Conservation (phyloP, 2,888 invertebrate genomes). For the Zaprionus lineosus region DNA sequence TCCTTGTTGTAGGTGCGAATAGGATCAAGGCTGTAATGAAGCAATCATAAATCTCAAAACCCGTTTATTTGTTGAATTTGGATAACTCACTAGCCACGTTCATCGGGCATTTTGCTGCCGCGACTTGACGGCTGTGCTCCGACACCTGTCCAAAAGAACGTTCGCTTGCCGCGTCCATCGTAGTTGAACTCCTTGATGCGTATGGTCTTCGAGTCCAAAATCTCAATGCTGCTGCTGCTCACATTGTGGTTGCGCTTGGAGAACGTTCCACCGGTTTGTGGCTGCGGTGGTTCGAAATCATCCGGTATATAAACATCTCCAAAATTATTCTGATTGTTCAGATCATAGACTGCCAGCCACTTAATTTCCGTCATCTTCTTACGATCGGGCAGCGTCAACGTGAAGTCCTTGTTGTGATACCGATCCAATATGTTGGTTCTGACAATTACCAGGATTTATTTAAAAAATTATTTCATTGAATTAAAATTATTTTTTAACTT, state of each 20-base stretch:
- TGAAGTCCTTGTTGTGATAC: slow-evolving; percentile 94
- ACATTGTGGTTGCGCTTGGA: slow-evolving; percentile 87
- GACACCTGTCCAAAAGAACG: slow-evolving; percentile 94
- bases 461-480: too few species aligned
- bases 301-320: slow-evolving; percentile 95
- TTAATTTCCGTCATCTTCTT: slow-evolving; percentile 93
- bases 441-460: background rate
- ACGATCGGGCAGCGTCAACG: slow-evolving; percentile 90
- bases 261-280: slow-evolving; percentile 85
- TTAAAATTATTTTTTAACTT: background rate
- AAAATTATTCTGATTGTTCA: slow-evolving; percentile 92
- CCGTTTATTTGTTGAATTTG: background rate
- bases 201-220: slow-evolving; percentile 92
- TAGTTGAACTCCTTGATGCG: slow-evolving; percentile 90
- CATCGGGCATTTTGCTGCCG: slow-evolving; percentile 93
- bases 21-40: slow-evolving; percentile 87
- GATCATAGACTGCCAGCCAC: slow-evolving; percentile 95
- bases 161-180: slow-evolving; percentile 89
- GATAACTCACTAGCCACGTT: slow-evolving; percentile 93
- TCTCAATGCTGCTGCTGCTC: slow-evolving; percentile 88
- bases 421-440: slow-evolving; percentile 93
- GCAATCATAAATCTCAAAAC: background rate
- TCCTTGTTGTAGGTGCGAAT: slow-evolving; percentile 88
- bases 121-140: slow-evolving; percentile 93
- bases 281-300: slow-evolving; percentile 92